A percentile compares a stretch with the other conserved stretches of the same genome.
Evolutionary conservation across 2,888 invertebrate species (phyloP).

Genomic region (Ectemnius cavifrons): DNA sequence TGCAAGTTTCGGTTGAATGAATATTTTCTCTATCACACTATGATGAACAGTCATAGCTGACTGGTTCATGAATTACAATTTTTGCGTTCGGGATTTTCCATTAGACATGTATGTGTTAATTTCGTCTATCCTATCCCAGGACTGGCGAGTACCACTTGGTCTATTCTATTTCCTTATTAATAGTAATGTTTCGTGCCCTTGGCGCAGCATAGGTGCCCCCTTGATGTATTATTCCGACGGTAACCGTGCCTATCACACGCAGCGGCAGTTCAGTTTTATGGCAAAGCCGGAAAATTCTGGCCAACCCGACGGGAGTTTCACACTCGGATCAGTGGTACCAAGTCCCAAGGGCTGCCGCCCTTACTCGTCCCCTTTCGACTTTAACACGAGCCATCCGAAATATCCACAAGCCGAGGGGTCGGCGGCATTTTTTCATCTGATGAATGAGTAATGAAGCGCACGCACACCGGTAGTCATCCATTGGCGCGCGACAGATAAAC

Average conservation of each 20-base stretch:
- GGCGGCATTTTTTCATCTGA: constrained; percentile 52
- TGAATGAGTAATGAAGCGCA: constrained; percentile 59
- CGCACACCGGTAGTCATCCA: not conserved
- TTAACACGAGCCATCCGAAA: constrained; percentile 51
- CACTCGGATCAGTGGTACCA: constrained; percentile 52
- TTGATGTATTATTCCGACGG: constrained; percentile 47
- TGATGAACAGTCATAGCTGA: too few relatives aligned
- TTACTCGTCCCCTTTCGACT: constrained; percentile 34
- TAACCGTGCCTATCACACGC: constrained; percentile 54
- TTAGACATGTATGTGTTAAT: too few relatives aligned
- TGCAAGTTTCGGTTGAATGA: too few relatives aligned
- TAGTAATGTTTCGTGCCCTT: constrained; percentile 28
- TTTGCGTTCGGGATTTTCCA: too few relatives aligned
- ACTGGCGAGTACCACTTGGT: too few relatives aligned
- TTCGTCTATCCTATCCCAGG: too few relatives aligned
- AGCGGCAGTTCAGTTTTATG: constrained; percentile 59
- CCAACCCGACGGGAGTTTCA: constrained; percentile 35
- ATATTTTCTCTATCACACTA: too few relatives aligned
- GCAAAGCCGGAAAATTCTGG: constrained; percentile 48
- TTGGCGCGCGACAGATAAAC: constrained; percentile 46
- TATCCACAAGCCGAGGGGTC: constrained; percentile 53
- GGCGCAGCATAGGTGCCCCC: constrained; percentile 8
- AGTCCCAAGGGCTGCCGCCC: constrained; percentile 51
- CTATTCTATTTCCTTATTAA: too few relatives aligned
- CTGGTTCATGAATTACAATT: too few relatives aligned